Evolutionary conservation across 2,888 invertebrate genomes (phyloP).

Genomic region (Ochropleura leucogaster): DNA sequence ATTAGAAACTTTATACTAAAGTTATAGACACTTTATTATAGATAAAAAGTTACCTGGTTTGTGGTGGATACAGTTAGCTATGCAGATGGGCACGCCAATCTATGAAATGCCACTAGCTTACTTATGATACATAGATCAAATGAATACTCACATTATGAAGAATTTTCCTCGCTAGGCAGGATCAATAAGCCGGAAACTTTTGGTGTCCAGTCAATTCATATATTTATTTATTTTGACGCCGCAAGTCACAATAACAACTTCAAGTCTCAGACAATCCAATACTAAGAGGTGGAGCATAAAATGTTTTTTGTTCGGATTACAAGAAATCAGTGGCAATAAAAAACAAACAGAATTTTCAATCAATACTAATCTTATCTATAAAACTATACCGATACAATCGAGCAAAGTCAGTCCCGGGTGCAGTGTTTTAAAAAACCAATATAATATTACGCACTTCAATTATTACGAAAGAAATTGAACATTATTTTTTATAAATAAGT

Average conservation of each 20-base stretch:
- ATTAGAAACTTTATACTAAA: background rate
- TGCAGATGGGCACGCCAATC: conserved; percentile 26
- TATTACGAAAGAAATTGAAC: conserved; percentile 10
- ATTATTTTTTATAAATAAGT: conserved; percentile 5
- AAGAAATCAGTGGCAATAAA: conserved; percentile 43
- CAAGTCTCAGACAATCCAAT: conserved; percentile 36
- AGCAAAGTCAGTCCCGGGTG: conserved; percentile 46
- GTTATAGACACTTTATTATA: background rate
- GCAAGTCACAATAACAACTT: conserved; percentile 61
- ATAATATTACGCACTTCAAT: conserved; percentile 50
- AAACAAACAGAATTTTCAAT: conserved; percentile 65
- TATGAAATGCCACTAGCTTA: conserved; percentile 26
- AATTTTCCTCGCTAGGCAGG: conserved; percentile 39
- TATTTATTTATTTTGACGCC: conserved; percentile 53
- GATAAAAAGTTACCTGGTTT: conserved; percentile 28
- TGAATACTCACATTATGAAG: conserved; percentile 62
- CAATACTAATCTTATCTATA: conserved; percentile 71
- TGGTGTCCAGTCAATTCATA: conserved; percentile 51
- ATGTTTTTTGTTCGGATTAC: conserved; percentile 33
- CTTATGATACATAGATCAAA: conserved; percentile 16
- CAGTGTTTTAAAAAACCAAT: conserved; percentile 42
- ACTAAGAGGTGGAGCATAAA: conserved; percentile 33
- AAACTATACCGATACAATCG: conserved; percentile 60
- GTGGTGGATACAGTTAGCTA: conserved; percentile 20
- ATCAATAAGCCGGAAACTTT: conserved; percentile 42